Evolutionary conservation across 2,113 vertebrate genomes (phyloP).

Genomic region (Tyrannus savana): DNA sequence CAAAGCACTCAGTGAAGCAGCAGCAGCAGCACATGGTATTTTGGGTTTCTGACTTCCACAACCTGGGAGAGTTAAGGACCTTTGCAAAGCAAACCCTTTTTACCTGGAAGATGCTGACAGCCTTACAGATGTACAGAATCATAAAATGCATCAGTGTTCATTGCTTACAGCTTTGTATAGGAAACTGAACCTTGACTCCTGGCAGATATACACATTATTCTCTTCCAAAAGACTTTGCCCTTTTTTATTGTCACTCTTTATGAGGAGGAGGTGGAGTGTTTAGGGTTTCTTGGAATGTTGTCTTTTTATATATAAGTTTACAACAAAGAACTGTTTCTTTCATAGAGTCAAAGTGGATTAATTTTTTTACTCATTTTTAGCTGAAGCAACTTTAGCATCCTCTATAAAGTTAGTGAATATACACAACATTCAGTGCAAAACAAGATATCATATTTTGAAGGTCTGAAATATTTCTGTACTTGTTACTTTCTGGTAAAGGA

Average conservation of each 20-base stretch:
- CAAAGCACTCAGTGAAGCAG: neutral
- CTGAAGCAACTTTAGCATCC: neutral
- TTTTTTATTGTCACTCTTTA: neutral
- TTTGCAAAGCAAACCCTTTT: neutral
- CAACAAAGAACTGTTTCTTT: neutral
- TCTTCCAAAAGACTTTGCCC: neutral
- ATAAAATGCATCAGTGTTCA: neutral
- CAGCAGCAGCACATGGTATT: neutral
- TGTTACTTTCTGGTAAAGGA: neutral
- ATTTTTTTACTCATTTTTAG: neutral
- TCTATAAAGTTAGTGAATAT: neutral
- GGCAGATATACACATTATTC: neutral
- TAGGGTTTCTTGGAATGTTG: neutral
- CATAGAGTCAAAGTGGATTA: neutral
- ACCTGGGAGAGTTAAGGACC: neutral
- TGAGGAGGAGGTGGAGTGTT: neutral
- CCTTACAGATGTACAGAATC: too few species aligned
- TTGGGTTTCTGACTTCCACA: neutral
- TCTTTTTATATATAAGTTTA: neutral
- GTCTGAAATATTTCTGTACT: neutral
- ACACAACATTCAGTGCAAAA: neutral
- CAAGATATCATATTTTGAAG: neutral
- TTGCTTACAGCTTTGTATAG: neutral
- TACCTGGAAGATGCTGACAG: neutral
- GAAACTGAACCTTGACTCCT: neutral